phyloP scores from a whole-genome alignment of 2,113 vertebrate genomes.

The Irena cyanogastra region DNA sequence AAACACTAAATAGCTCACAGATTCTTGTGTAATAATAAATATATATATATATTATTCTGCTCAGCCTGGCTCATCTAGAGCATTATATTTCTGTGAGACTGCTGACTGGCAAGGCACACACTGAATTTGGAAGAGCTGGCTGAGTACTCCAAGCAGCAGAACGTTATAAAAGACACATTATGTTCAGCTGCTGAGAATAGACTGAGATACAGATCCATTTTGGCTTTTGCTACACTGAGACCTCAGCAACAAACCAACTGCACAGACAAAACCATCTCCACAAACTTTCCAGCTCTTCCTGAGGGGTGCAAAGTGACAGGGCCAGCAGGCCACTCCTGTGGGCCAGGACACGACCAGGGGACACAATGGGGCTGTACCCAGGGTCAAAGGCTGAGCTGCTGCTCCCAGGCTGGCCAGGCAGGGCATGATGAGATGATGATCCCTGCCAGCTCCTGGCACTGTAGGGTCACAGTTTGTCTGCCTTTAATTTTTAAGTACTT shows the following conservation, averaged over 20 bases:
- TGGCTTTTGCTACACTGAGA: background rate
- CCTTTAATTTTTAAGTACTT: background rate
- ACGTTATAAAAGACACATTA: background rate
- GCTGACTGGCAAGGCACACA: background rate
- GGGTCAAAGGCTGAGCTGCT: background rate
- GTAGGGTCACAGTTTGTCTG: background rate
- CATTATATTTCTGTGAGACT: background rate
- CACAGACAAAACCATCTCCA: fast-evolving
- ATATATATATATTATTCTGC: background rate
- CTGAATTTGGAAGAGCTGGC: background rate
- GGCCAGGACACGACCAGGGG: fast-evolving
- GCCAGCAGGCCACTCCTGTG: fast-evolving
- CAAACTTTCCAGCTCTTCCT: background rate
- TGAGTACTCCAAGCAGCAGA: background rate
- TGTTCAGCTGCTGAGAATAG: background rate
- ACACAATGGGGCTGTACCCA: fast-evolving
- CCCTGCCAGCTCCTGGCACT: background rate
- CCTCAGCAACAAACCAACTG: background rate
- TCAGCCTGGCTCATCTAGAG: background rate
- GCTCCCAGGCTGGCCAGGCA: fast-evolving
- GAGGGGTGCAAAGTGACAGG: fast-evolving
- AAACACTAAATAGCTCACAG: fast-evolving
- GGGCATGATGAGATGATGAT: background rate
- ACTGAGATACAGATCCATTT: fast-evolving
- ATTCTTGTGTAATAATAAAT: background rate